phyloP scores from a whole-genome alignment of 1,140 invertebrate genomes.

The Aphaenogaster floridana region DNA sequence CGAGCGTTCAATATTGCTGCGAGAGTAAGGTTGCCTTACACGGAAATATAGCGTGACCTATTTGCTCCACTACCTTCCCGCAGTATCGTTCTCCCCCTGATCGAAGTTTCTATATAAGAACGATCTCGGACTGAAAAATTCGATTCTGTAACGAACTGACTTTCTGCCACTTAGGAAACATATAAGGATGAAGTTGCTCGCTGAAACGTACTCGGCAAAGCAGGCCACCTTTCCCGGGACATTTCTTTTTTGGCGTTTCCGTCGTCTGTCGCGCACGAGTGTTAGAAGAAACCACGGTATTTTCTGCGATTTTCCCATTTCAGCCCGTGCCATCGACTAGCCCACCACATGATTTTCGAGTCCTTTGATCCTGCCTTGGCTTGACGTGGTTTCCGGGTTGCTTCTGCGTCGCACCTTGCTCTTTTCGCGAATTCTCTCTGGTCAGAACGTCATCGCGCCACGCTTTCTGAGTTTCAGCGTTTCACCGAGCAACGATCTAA shows the following conservation, averaged over 20 bases:
- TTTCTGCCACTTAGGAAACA: slow-evolving; percentile 59
- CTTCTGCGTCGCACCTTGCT: slow-evolving; percentile 49
- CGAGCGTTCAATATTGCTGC: slow-evolving; percentile 19
- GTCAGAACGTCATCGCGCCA: slow-evolving; percentile 42
- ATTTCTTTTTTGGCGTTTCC: slow-evolving; percentile 32
- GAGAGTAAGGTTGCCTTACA: background rate
- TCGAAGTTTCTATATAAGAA: slow-evolving; percentile 51
- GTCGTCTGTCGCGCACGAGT: slow-evolving; percentile 14
- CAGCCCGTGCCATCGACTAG: slow-evolving; percentile 32
- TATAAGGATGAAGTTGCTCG: slow-evolving; percentile 46
- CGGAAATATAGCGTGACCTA: slow-evolving; percentile 47
- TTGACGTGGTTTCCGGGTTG: slow-evolving; percentile 35
- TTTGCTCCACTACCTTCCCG: slow-evolving; percentile 16
- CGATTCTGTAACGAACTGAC: slow-evolving; percentile 53
- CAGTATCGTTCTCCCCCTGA: slow-evolving; percentile 28
- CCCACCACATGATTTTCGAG: slow-evolving; percentile 37
- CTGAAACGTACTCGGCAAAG: slow-evolving; percentile 45
- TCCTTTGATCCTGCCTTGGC: slow-evolving; percentile 51
- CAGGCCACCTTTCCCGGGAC: slow-evolving; percentile 11
- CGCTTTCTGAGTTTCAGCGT: slow-evolving; percentile 17
- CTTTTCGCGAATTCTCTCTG: slow-evolving; percentile 54
- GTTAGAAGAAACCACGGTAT: slow-evolving; percentile 40
- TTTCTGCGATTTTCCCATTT: slow-evolving; percentile 53
- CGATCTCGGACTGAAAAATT: slow-evolving; percentile 51
- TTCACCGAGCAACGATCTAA: slow-evolving; percentile 44